Evolutionary conservation across 2,888 invertebrate species (phyloP).

Genomic region (Nemotelus nigrinus): DNA sequence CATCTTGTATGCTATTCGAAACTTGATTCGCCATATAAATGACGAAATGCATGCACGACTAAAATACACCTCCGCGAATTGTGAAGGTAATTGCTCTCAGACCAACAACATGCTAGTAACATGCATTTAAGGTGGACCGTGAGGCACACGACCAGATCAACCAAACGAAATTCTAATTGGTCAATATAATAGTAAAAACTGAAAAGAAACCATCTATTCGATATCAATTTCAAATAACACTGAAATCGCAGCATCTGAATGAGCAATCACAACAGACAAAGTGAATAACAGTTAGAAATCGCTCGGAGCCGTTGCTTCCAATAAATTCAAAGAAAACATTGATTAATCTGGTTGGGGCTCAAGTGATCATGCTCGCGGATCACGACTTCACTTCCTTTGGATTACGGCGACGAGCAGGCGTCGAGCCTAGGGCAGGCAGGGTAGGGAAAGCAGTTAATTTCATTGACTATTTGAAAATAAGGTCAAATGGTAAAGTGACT

Average conservation of each 20-base stretch:
- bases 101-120: too few species aligned
- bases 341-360: slow-evolving; percentile 14
- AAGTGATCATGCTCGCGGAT: slow-evolving; percentile 34
- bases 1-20: too few species aligned
- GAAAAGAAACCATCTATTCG: neutral
- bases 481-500: too few species aligned
- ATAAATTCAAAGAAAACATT: slow-evolving; percentile 37
- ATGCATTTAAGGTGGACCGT: neutral
- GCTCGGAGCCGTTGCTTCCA: slow-evolving; percentile 34
- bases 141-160: slow-evolving; percentile 10
- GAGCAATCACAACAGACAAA: neutral
- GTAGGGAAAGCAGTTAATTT: too few species aligned
- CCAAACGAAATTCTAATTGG: slow-evolving; percentile 9
- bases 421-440: neutral
- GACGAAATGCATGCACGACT: too few species aligned
- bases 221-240: slow-evolving; percentile 23
- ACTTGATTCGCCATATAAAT: too few species aligned
- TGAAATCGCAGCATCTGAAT: too few species aligned
- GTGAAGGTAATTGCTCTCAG: too few species aligned
- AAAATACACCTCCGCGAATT: too few species aligned
- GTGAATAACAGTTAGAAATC: slow-evolving; percentile 37
- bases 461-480: too few species aligned
- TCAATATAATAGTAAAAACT: neutral
- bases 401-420: neutral
- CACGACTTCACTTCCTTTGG: slow-evolving; percentile 36